Base-by-base conservation (phyloP, 2,888 invertebrate species). In the Allygus modestus region DNA sequence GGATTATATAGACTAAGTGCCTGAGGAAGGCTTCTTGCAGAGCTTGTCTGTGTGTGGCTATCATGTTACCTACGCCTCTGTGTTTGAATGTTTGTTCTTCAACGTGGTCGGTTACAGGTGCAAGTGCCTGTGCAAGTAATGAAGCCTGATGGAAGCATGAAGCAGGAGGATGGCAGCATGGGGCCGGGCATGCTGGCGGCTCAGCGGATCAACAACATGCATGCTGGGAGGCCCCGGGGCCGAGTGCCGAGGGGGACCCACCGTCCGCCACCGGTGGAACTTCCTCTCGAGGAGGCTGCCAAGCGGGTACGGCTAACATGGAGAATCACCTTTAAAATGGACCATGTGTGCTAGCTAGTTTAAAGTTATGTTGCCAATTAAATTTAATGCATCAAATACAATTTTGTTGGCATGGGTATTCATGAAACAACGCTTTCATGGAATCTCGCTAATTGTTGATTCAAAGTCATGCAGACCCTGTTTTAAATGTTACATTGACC, bases 251-350 rank as follows among this genome's bases (percentile, higher is more conserved):
- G 73, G 11, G 33, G 43, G n/a, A 46, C 26, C 28, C 26, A 71
- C 46, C 51, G 81, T 5, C 84, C 79, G 31, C 82, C 86, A 11
- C 84, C 84, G 0, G 85, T 84, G 2, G 82, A 84, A 26, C 69
- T 95, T 87, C 94, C 95, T 0, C 90, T 95, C 33, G 94, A 94
- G 88, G 95, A 95, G 90, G 95, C 95, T 84, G 95, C 94, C 83
- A 94, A 94, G 90, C 90, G 94, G 90, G 94, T 93, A 90, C n/a
- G n/a, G 88, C 89, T 88, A 65, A 28, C 41, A 41, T 41, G n/a
- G n/a, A n/a, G n/a, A n/a, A n/a, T n/a, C n/a, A 71, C 58, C 15
- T 41, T 20, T 58, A 1, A 51, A 23, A 31, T 1, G 51, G 20
- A 43, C 15, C 15, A 23, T 23, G 1, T 23, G 7, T n/a, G n/a